phyloP scores from a whole-genome alignment of 1,140 invertebrate species.

The Micrasema minimum region DNA sequence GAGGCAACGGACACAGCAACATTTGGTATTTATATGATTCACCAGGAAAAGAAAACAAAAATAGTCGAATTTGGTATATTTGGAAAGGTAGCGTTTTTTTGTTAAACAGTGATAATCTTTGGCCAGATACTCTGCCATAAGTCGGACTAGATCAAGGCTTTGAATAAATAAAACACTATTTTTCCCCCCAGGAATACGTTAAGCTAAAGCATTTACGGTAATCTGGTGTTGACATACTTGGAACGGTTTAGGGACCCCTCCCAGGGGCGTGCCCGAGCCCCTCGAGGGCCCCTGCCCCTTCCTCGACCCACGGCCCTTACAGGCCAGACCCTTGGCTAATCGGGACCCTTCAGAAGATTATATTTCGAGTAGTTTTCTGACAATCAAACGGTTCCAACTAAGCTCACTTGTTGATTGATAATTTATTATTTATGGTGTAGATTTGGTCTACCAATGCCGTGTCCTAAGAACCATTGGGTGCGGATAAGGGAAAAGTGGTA shows the following conservation, averaged over 20 bases:
- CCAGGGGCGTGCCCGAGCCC: constrained; percentile 1
- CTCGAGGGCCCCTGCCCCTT: background rate
- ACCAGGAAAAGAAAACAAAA: too few relatives aligned
- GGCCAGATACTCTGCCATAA: background rate
- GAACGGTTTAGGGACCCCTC: constrained; percentile 14
- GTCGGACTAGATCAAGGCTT: background rate
- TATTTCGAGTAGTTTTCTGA: background rate
- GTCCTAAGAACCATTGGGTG: too few relatives aligned
- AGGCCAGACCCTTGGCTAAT: constrained; percentile 28
- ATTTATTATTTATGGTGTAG: too few relatives aligned
- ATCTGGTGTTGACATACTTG: constrained; percentile 43
- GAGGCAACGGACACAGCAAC: too few relatives aligned
- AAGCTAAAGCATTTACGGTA: constrained; percentile 42
- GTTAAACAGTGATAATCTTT: too few relatives aligned
- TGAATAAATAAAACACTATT: constrained; percentile 43
- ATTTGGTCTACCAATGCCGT: too few relatives aligned
- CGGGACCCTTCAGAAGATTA: constrained; percentile 23
- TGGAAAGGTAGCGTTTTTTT: too few relatives aligned
- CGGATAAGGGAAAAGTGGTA: too few relatives aligned
- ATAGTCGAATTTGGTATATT: too few relatives aligned
- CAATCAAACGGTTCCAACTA: background rate
- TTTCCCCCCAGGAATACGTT: constrained; percentile 38
- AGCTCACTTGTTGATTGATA: background rate
- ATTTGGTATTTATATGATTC: too few relatives aligned
- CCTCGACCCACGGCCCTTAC: background rate